phyloP scores from a whole-genome alignment of 2,113 vertebrate species.

The Gymnorhina tibicen region DNA sequence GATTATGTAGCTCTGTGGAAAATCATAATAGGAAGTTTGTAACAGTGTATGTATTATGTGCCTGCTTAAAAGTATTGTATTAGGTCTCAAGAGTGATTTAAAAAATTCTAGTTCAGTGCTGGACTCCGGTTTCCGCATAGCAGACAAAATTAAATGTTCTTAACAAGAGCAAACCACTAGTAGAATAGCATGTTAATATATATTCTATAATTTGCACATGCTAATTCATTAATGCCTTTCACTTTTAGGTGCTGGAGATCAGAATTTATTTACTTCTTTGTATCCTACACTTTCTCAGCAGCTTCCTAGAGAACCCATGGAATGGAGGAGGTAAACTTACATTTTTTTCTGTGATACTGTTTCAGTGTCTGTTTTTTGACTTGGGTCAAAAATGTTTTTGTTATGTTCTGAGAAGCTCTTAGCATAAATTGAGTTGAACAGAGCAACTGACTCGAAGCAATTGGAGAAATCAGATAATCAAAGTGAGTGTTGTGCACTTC shows the following conservation, averaged over 20 bases:
- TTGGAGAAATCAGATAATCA: not conserved
- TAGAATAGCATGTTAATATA: not conserved
- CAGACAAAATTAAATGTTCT: not conserved
- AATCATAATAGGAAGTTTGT: not conserved
- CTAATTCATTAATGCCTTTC: conserved; percentile 6
- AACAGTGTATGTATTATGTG: not conserved
- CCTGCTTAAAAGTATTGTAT: not conserved
- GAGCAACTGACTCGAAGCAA: not conserved
- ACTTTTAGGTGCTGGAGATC: conserved; percentile 91
- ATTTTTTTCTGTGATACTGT: not conserved
- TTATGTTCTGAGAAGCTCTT: not conserved
- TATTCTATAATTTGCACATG: not conserved
- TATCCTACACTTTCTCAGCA: conserved; percentile 90
- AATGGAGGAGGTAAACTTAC: conserved; percentile 87
- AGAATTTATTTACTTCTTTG: conserved; percentile 87
- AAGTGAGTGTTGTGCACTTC: not conserved
- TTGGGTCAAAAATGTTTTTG: not conserved
- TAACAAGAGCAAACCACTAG: not conserved
- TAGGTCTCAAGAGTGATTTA: not conserved
- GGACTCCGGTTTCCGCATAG: not conserved
- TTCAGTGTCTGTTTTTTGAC: not conserved
- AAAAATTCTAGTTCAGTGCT: not conserved
- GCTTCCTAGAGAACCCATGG: conserved; percentile 94
- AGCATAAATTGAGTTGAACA: not conserved
- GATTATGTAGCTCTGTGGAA: not conserved